Percentiles rank a stretch among this genome's conserved stretches.
Conservation (phyloP, 2,888 invertebrate species). For the Lycia hirtaria region DNA sequence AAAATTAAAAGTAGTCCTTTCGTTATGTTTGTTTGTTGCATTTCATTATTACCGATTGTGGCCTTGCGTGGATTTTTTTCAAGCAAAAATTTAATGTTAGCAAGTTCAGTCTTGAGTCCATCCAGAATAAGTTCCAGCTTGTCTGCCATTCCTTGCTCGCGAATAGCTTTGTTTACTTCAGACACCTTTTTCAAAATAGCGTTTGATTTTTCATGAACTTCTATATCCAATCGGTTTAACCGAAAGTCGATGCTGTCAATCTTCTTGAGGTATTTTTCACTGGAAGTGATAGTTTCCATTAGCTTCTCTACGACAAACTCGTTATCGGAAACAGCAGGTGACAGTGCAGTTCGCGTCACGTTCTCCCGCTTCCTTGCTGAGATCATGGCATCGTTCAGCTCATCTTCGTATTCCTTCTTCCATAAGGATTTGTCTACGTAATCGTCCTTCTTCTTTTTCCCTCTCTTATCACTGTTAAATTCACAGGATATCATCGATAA, state of each 20-base stretch:
- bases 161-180: slow-evolving; percentile 56
- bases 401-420: slow-evolving; percentile 77
- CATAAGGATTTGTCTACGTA: slow-evolving; percentile 64
- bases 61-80: slow-evolving; percentile 47
- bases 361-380: slow-evolving; percentile 59
- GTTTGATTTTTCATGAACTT: slow-evolving; percentile 77
- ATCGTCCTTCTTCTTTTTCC: slow-evolving; percentile 53
- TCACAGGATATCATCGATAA: slow-evolving; percentile 52
- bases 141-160: slow-evolving; percentile 46
- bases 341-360: slow-evolving; percentile 58
- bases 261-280: slow-evolving; percentile 78
- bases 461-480: slow-evolving; percentile 48
- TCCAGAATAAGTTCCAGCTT: slow-evolving; percentile 57
- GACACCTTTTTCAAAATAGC: slow-evolving; percentile 65
- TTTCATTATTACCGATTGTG: slow-evolving; percentile 41
- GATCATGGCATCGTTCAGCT: slow-evolving; percentile 71
- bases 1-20: too few species aligned
- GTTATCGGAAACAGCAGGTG: slow-evolving; percentile 54
- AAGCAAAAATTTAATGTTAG: slow-evolving; percentile 57
- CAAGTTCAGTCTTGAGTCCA: slow-evolving; percentile 57
- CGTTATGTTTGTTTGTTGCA: too few species aligned
- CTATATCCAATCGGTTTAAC: slow-evolving; percentile 74
- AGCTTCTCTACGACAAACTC: slow-evolving; percentile 73
- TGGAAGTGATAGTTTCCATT: slow-evolving; percentile 72
- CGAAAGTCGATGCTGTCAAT: slow-evolving; percentile 77